Percentiles rank a stretch among this genome's conserved stretches.
Evolutionary conservation across 2,888 invertebrate species (phyloP).

Genomic region (Orthosia cruda): DNA sequence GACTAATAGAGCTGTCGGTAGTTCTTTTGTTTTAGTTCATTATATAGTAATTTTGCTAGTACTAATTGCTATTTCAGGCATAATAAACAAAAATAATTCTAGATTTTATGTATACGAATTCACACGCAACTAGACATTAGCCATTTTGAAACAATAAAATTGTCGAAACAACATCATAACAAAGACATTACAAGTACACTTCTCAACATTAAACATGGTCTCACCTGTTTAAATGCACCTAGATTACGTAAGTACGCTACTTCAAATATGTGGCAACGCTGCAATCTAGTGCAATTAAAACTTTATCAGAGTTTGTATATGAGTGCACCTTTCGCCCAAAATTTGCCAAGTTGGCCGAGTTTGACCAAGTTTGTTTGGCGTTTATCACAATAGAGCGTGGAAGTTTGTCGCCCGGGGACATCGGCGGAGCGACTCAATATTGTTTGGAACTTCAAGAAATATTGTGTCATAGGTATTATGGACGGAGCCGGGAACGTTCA

Average conservation of each 20-base stretch:
- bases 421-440: slow-evolving; percentile 77
- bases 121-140: slow-evolving; percentile 33
- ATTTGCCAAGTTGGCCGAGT: slow-evolving; percentile 80
- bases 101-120: slow-evolving; percentile 17
- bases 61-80: slow-evolving; percentile 3
- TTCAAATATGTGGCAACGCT: slow-evolving; percentile 75
- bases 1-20: not conserved
- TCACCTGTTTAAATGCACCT: slow-evolving; percentile 60
- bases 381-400: slow-evolving; percentile 82
- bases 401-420: slow-evolving; percentile 77
- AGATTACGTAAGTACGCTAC: slow-evolving; percentile 59
- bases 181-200: slow-evolving; percentile 44
- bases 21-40: slow-evolving; percentile 8
- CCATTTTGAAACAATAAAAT: slow-evolving; percentile 31
- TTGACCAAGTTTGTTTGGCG: slow-evolving; percentile 74
- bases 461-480: slow-evolving; percentile 74
- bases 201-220: slow-evolving; percentile 37
- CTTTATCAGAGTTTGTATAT: slow-evolving; percentile 85
- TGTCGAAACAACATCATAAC: slow-evolving; percentile 45
- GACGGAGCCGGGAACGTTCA: slow-evolving; percentile 55
- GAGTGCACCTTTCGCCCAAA: slow-evolving; percentile 88
- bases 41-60: slow-evolving; percentile 3
- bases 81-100: not conserved
- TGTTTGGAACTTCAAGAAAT: slow-evolving; percentile 80
- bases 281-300: slow-evolving; percentile 89